These are phyloP conservation scores for Eustalomyia histrio DNA, from an alignment of 2,888 invertebrate genomes.

Conservation along the genomic window DNA sequence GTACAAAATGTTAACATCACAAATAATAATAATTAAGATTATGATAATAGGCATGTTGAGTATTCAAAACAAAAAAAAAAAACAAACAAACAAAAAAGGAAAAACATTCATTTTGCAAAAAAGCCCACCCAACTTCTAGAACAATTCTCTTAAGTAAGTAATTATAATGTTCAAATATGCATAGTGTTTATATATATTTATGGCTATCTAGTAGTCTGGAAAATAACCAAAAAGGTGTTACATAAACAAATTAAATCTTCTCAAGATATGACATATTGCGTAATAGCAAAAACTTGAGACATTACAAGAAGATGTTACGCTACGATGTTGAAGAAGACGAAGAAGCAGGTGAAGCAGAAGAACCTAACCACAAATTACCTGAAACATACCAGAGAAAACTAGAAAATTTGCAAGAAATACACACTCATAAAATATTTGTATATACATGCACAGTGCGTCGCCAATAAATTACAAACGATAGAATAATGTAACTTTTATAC, in stretches of 20 bases:
- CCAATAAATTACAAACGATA: not conserved
- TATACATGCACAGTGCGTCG: not conserved
- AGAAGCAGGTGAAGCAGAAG: constrained; percentile 1
- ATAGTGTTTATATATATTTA: not conserved
- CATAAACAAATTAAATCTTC: constrained; percentile 61
- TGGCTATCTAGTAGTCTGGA: not conserved
- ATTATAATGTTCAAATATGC: no score
- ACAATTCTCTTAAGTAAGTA: not conserved
- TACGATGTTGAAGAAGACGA: not conserved
- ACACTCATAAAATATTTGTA: not conserved
- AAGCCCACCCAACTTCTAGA: not conserved
- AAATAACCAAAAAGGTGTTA: constrained; percentile 41
- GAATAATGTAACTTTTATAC: no score
- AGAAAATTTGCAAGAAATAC: constrained; percentile 22
- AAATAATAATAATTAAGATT: not conserved
- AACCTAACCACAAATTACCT: constrained; percentile 54
- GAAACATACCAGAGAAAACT: constrained; percentile 12
- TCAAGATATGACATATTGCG: constrained; percentile 62
- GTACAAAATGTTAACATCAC: not conserved
- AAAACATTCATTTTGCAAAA: not conserved
- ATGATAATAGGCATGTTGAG: constrained; percentile 1
- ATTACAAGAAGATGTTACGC: constrained; percentile 42
- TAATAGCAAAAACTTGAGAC: constrained; percentile 60
- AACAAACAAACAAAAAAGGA: no score
- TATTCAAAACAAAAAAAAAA: not conserved